These are phyloP conservation scores for Coccyzus lansbergi DNA, from an alignment of 2,797 vertebrate species.

Conservation along the genomic window DNA sequence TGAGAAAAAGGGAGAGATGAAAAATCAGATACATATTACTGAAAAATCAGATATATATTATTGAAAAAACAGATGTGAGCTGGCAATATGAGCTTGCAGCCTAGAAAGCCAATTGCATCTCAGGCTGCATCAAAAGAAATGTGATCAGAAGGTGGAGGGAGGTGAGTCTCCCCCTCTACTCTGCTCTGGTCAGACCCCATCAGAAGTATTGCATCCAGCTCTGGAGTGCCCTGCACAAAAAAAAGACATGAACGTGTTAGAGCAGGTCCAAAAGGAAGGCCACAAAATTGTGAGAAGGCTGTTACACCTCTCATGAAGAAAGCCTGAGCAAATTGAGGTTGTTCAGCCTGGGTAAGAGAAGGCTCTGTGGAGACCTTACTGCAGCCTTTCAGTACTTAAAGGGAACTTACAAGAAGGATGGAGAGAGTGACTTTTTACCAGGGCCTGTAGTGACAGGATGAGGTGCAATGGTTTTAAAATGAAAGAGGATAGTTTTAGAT, in stretches of 20 bases:
- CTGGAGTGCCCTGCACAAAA: neutral
- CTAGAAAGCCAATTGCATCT: rapidly evolving
- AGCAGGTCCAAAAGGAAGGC: neutral
- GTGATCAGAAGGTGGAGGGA: rapidly evolving
- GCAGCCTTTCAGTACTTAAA: neutral
- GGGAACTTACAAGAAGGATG: neutral
- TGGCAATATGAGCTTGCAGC: rapidly evolving
- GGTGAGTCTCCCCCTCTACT: neutral
- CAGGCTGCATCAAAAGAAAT: neutral
- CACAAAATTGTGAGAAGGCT: rapidly evolving
- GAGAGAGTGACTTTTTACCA: neutral
- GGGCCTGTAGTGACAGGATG: neutral
- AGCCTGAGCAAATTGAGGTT: neutral
- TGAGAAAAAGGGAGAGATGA: neutral
- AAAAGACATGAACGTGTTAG: neutral
- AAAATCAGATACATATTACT: neutral
- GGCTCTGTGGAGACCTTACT: neutral
- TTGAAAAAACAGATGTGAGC: too few relatives aligned
- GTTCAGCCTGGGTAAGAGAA: neutral
- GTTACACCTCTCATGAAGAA: neutral
- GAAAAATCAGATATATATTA: neutral
- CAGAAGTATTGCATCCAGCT: neutral
- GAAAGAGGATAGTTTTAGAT: neutral
- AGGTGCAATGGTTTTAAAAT: neutral
- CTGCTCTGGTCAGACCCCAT: neutral